phyloP scores from a whole-genome alignment of 30 jellyfish, hydroid and myxozoan genomes.

The Mastigias papua region DNA sequence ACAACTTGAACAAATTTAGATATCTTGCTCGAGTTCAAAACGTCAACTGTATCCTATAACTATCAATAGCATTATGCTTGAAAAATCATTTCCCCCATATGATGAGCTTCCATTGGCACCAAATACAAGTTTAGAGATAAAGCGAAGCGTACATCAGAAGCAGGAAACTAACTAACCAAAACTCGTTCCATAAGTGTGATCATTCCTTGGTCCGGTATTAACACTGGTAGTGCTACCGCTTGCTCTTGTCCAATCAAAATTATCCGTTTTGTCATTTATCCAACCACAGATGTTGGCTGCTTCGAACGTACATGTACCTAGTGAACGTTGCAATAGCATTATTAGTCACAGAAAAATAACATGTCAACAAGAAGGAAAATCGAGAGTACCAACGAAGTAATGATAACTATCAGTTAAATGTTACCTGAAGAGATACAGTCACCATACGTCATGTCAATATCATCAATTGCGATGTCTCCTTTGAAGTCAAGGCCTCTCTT shows the following conservation, averaged over 20 bases:
- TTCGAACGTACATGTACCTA: slow-evolving; percentile 96
- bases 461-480: slow-evolving; percentile 99
- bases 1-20: too few relatives aligned
- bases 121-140: too few relatives aligned
- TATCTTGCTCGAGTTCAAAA: too few relatives aligned
- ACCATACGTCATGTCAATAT: slow-evolving; percentile 87
- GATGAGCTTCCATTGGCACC: too few relatives aligned
- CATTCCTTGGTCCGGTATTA: slow-evolving; percentile 92
- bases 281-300: slow-evolving; percentile 93
- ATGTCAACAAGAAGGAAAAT: not conserved
- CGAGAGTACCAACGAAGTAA: not conserved
- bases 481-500: slow-evolving; percentile 85
- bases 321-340: not conserved
- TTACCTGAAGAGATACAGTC: slow-evolving; percentile 95
- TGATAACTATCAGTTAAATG: not conserved
- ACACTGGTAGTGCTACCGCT: slow-evolving; percentile 87
- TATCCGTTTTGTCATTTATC: slow-evolving; percentile 78
- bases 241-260: slow-evolving; percentile 86
- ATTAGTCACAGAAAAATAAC: not conserved
- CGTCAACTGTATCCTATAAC: too few relatives aligned
- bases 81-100: too few relatives aligned
- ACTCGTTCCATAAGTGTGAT: slow-evolving; percentile 95
- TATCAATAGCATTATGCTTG: too few relatives aligned
- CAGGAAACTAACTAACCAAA: slow-evolving; percentile 56
- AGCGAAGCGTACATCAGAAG: too few relatives aligned